Evolutionary conservation across 1,140 invertebrate genomes (phyloP).

Genomic region (Danaus plexippus): DNA sequence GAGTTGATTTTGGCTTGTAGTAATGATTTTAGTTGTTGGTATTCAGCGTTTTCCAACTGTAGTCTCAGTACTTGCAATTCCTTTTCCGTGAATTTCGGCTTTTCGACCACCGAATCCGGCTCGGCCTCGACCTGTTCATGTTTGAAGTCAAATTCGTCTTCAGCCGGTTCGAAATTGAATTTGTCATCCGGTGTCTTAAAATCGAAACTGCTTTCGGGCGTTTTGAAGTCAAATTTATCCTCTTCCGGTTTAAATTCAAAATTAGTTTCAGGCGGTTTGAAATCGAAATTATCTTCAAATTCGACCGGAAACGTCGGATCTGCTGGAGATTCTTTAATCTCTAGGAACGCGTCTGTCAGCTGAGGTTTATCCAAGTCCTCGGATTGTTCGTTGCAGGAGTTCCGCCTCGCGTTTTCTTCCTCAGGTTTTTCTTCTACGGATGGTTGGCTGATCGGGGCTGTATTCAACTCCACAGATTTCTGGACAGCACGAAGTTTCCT

Average conservation of each 20-base stretch:
- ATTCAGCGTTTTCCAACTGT: constrained; percentile 78
- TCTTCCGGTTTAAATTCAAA: constrained; percentile 23
- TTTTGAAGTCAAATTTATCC: no score
- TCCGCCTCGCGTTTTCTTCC: constrained; percentile 31
- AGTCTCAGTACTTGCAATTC: constrained; percentile 74
- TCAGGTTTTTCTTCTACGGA: constrained; percentile 67
- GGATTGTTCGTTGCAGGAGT: constrained; percentile 28
- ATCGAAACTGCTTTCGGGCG: neutral
- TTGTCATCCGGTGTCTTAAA: constrained; percentile 21
- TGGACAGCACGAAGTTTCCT: constrained; percentile 81
- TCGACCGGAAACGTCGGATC: constrained; percentile 54
- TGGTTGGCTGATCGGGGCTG: constrained; percentile 65
- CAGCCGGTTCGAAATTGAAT: no score
- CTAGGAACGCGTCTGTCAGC: constrained; percentile 30
- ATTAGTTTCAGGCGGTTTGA: constrained; percentile 36
- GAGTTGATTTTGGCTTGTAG: constrained; percentile 77
- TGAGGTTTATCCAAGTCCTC: constrained; percentile 28
- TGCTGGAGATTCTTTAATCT: constrained; percentile 42
- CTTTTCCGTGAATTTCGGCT: constrained; percentile 69
- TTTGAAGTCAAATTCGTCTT: constrained; percentile 5
- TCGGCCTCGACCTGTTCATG: constrained; percentile 16
- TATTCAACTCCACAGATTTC: constrained; percentile 75
- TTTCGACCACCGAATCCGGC: constrained; percentile 42
- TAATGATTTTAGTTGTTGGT: constrained; percentile 76
- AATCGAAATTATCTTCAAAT: constrained; percentile 69